Conservation (phyloP, 2,797 vertebrate genomes). For the Malurus splendens region DNA sequence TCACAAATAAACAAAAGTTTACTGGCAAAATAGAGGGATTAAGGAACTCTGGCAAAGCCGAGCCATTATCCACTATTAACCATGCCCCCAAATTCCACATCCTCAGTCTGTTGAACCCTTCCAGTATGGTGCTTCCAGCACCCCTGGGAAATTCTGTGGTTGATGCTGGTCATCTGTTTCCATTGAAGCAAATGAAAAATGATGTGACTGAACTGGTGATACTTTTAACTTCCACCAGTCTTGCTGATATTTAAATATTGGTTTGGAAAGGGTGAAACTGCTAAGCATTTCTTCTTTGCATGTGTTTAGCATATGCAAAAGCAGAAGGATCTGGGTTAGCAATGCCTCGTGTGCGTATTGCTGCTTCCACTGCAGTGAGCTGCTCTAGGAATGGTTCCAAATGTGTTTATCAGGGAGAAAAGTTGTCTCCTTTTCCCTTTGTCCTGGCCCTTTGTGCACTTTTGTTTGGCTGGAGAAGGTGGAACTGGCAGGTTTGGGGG, state of each 20-base stretch:
- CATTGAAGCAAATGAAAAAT: background rate
- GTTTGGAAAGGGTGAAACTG: background rate
- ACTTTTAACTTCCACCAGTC: background rate
- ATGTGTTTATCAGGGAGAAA: background rate
- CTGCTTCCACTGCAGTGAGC: background rate
- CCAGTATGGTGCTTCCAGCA: background rate
- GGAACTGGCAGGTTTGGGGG: background rate
- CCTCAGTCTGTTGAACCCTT: background rate
- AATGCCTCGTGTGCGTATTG: background rate
- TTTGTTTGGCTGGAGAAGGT: background rate
- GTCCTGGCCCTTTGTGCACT: background rate
- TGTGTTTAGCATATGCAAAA: background rate
- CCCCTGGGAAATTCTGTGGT: background rate
- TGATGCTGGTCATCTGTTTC: background rate
- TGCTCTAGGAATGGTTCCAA: background rate
- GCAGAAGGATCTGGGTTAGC: slow-evolving; percentile 1
- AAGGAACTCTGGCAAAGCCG: background rate
- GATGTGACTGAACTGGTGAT: background rate
- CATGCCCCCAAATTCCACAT: background rate
- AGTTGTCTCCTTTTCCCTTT: background rate
- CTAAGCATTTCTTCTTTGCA: background rate
- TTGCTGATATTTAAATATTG: background rate
- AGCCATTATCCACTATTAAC: background rate
- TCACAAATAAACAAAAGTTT: background rate
- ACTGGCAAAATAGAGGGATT: background rate